A percentile compares a stretch with the other conserved stretches of the same genome.
Conservation (phyloP, 2,888 invertebrate species). For the Platynereis dumerilii region DNA sequence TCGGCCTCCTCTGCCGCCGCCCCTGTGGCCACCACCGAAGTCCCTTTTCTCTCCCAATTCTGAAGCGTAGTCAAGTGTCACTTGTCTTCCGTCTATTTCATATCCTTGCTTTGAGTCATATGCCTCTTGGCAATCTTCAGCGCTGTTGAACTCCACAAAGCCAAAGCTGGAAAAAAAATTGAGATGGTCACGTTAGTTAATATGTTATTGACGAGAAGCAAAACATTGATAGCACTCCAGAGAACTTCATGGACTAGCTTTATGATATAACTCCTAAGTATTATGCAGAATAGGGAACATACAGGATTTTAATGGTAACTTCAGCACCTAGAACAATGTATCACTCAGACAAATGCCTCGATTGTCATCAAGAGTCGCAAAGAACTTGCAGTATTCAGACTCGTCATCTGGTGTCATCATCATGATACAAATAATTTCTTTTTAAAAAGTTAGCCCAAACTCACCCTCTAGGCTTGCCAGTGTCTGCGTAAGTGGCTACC, state of each 20-base stretch:
- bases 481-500: conserved; percentile 12
- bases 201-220: no score
- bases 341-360: conserved; percentile 9
- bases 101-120: background rate
- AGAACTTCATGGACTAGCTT: no score
- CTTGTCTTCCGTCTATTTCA: conserved; percentile 6
- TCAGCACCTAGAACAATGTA: no score
- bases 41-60: background rate
- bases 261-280: no score
- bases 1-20: conserved; percentile 1
- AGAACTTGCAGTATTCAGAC: background rate
- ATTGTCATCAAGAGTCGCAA: background rate
- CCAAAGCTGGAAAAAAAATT: background rate
- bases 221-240: no score
- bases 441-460: background rate
- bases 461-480: conserved; percentile 13
- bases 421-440: background rate
- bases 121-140: background rate
- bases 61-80: background rate
- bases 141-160: conserved; percentile 2
- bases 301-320: no score
- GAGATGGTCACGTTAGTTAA: no score
- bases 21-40: background rate
- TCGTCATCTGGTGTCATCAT: conserved; percentile 7
- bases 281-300: no score